phyloP scores from a whole-genome alignment of 2,888 invertebrate species.

The Phalera bucephala region DNA sequence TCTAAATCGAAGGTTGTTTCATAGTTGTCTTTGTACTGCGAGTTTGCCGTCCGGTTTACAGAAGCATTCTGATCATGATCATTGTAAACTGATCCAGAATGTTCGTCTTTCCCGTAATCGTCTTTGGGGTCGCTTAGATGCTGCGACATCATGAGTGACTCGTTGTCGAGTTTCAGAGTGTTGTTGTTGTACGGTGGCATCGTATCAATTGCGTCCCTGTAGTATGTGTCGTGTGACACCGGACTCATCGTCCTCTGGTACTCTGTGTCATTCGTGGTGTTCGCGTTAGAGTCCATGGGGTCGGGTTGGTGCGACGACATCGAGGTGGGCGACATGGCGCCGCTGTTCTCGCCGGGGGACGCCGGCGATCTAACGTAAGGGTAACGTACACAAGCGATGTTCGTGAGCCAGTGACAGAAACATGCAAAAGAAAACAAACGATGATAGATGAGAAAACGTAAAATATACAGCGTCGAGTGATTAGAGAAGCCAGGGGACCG shows the following conservation, averaged over 20 bases:
- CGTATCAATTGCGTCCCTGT: slow-evolving; percentile 53
- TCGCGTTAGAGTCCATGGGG: slow-evolving; percentile 56
- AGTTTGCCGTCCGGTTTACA: slow-evolving; percentile 55
- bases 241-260: slow-evolving; percentile 70
- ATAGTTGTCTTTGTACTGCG: slow-evolving; percentile 87
- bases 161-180: slow-evolving; percentile 74
- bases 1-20: slow-evolving; percentile 95
- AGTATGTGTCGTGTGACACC: slow-evolving; percentile 85
- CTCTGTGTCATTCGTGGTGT: slow-evolving; percentile 53
- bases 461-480: slow-evolving; percentile 48
- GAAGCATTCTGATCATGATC: slow-evolving; percentile 60
- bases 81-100: slow-evolving; percentile 60
- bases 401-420: slow-evolving; percentile 78
- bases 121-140: slow-evolving; percentile 68
- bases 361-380: slow-evolving; percentile 75
- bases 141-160: slow-evolving; percentile 71
- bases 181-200: slow-evolving; percentile 72
- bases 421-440: slow-evolving; percentile 78
- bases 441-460: slow-evolving; percentile 61
- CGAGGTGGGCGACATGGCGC: slow-evolving; percentile 74
- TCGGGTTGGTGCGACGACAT: slow-evolving; percentile 57
- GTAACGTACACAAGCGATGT: slow-evolving; percentile 76
- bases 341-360: slow-evolving; percentile 65
- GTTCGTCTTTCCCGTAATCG: slow-evolving; percentile 63
- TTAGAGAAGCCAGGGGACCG: slow-evolving; percentile 54